Evolutionary conservation across 2,888 invertebrate species (phyloP), one percentile per base, ranked within the genome.

Genomic region (Torymus tubicola): DNA sequence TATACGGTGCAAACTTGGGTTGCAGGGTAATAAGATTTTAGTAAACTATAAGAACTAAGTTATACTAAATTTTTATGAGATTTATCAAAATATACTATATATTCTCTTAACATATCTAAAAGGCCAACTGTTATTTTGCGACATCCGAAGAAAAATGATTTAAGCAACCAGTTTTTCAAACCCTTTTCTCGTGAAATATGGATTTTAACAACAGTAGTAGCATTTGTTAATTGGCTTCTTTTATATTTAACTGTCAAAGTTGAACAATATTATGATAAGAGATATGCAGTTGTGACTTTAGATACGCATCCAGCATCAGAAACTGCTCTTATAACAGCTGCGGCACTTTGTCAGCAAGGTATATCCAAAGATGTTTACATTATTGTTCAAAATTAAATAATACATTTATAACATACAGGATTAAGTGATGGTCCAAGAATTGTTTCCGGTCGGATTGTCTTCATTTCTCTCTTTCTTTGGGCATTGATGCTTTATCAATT

Each of bases 61-160:
- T 42, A 8, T 42, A 42, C 5, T 42, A 42, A 42, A 42, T 42
- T 42, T 4, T 42, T 42, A 1, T 42, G 1, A 42, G 42, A 1
- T 42, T 42, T 42, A 8, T 42, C 42, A 42, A 42, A 42, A 42
- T 42, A 42, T 42, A 42, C 5, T 42, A 42, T 8, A 42, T 42
- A 42, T 63, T 24, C 13, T 1, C 24, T 12, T 61, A 14, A 42
- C n/a, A 42, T 65, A 42, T 57, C 12, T 16, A 24, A 64, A 64
- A 81, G 95, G 80, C 93, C 94, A 1, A 92, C 92, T 67, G 94
- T 95, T 86, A 93, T 95, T 80, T 94, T 95, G 85, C 93, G 95
- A 0, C 94, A 94, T 87, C 95, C 95, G 0, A 93, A 93, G 84
- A 92, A 92, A 65, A 92, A 92, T 0, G 92, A 93, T 21, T 92